Evolutionary conservation across 2,888 invertebrate species (phyloP).

Genomic region (Cactoblastis cactorum): DNA sequence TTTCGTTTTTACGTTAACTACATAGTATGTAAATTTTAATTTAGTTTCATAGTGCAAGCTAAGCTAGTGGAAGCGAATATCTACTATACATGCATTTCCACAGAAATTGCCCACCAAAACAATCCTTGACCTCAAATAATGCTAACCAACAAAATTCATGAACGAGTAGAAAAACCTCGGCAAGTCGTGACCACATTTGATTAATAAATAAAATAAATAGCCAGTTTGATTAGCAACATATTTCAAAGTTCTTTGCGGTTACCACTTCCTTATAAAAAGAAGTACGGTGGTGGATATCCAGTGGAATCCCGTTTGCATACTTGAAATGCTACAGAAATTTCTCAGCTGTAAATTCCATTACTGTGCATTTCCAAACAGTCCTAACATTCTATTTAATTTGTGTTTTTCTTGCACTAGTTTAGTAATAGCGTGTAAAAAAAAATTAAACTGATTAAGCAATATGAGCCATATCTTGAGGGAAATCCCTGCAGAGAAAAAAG

Average conservation of each 20-base stretch:
- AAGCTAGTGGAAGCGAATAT: too few species aligned
- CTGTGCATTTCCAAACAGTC: neutral
- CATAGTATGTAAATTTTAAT: too few species aligned
- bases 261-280: constrained; percentile 12
- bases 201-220: neutral
- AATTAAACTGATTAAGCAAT: too few species aligned
- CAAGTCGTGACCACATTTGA: neutral
- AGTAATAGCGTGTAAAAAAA: too few species aligned
- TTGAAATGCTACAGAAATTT: neutral
- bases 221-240: neutral
- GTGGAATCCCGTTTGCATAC: too few species aligned
- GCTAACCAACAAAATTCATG: neutral
- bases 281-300: too few species aligned
- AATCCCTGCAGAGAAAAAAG: too few species aligned
- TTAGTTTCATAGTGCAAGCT: neutral
- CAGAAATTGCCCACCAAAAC: constrained; percentile 10
- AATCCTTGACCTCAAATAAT: constrained; percentile 8
- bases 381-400: neutral
- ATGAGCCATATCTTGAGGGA: too few species aligned
- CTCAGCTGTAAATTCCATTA: neutral
- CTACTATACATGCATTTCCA: too few species aligned
- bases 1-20: too few species aligned
- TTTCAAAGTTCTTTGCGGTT: constrained; percentile 9
- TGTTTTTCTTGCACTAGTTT: neutral
- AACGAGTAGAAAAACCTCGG: constrained; percentile 1